A percentile compares a stretch with the other conserved stretches of the same genome.
Evolutionary conservation across 2,888 invertebrate genomes (phyloP).

Genomic region (Agrilus cyanescens): DNA sequence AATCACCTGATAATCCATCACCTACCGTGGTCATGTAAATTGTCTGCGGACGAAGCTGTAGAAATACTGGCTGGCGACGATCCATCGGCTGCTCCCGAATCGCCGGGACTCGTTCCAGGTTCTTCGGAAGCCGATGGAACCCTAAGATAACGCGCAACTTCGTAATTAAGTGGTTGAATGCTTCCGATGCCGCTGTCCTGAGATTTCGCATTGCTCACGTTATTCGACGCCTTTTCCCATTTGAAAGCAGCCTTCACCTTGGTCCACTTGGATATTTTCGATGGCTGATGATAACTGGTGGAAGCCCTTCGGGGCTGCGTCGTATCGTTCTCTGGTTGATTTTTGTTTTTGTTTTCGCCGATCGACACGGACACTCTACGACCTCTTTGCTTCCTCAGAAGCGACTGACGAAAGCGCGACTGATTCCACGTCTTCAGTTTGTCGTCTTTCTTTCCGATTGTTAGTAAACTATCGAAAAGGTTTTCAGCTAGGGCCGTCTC

Average conservation of each 20-base stretch:
- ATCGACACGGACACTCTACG: slow-evolving; percentile 44
- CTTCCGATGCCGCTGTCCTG: slow-evolving; percentile 35
- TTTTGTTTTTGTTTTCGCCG: not conserved
- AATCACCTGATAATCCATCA: slow-evolving; percentile 5
- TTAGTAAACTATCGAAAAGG: slow-evolving; percentile 52
- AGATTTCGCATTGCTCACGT: slow-evolving; percentile 32
- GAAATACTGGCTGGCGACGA: slow-evolving; percentile 55
- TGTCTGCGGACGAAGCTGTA: slow-evolving; percentile 65
- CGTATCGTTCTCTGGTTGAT: not conserved
- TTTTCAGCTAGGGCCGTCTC: slow-evolving; percentile 50
- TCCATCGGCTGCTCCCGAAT: slow-evolving; percentile 41
- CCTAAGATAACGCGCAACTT: slow-evolving; percentile 40
- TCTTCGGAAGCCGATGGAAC: slow-evolving; percentile 38
- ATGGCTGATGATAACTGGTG: slow-evolving; percentile 17
- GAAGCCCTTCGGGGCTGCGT: slow-evolving; percentile 4
- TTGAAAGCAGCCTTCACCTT: slow-evolving; percentile 81
- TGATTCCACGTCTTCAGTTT: slow-evolving; percentile 20
- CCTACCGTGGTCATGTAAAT: slow-evolving; percentile 34
- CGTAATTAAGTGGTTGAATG: slow-evolving; percentile 37
- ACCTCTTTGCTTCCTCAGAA: slow-evolving; percentile 44
- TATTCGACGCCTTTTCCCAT: slow-evolving; percentile 59
- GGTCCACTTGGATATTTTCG: slow-evolving; percentile 77
- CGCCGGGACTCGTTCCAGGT: slow-evolving; percentile 40
- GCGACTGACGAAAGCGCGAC: slow-evolving; percentile 34
- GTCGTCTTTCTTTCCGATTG: slow-evolving; percentile 32